These are phyloP conservation scores for Lates japonicus DNA, from an alignment of 2,797 vertebrate genomes.

Conservation along the genomic window DNA sequence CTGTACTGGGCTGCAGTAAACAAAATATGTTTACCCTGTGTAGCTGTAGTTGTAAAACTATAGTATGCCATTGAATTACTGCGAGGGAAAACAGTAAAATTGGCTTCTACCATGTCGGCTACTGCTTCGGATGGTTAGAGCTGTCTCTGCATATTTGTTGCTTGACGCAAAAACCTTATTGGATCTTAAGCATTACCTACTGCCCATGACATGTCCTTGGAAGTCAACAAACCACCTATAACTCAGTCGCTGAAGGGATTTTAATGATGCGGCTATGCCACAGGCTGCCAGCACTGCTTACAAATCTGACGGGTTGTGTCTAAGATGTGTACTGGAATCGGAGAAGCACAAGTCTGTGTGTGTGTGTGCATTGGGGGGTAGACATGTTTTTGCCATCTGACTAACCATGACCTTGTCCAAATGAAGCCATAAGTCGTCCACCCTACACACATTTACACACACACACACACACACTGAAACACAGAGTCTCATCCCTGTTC, in stretches of 20 bases:
- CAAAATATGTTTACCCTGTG: slow-evolving; percentile 30
- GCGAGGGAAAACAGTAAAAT: slow-evolving; percentile 35
- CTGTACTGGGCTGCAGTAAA: neutral
- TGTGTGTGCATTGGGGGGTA: slow-evolving; percentile 21
- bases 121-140: slow-evolving; percentile 64
- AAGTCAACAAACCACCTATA: slow-evolving; percentile 82
- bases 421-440: slow-evolving; percentile 64
- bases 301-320: slow-evolving; percentile 59
- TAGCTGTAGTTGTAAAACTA: slow-evolving; percentile 45
- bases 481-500: slow-evolving; percentile 63
- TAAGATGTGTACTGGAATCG: slow-evolving; percentile 70
- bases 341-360: slow-evolving; percentile 16
- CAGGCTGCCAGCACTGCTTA: slow-evolving; percentile 71
- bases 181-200: slow-evolving; percentile 76
- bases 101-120: slow-evolving; percentile 48
- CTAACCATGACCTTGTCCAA: slow-evolving; percentile 79
- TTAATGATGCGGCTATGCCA: slow-evolving; percentile 76
- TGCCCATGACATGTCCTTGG: slow-evolving; percentile 77
- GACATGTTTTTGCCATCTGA: slow-evolving; percentile 66
- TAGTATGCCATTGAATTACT: slow-evolving; percentile 43
- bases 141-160: slow-evolving; percentile 78
- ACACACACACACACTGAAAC: slow-evolving; percentile 11
- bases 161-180: slow-evolving; percentile 72
- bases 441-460: slow-evolving; percentile 27
- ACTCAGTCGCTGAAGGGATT: slow-evolving; percentile 77